phyloP scores from a whole-genome alignment of 2,888 invertebrate species.

The Esperia sulphurella region DNA sequence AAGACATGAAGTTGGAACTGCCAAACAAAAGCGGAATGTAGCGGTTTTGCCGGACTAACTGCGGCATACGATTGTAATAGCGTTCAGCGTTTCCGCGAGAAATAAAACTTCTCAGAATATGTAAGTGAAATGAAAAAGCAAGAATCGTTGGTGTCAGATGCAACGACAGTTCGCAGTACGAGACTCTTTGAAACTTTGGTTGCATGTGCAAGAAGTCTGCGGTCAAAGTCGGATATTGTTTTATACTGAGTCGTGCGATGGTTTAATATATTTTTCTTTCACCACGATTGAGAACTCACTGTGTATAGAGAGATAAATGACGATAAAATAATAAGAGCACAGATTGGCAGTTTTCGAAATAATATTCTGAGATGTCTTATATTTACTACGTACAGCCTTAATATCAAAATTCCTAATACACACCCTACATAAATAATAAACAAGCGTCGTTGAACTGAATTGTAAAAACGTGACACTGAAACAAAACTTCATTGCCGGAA shows the following conservation, averaged over 20 bases:
- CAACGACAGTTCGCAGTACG: conserved; percentile 59
- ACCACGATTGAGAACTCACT: not conserved
- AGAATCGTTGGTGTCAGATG: conserved; percentile 69
- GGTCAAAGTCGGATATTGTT: conserved; percentile 4
- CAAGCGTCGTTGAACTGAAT: conserved; percentile 40
- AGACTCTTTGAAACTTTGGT: conserved; percentile 56
- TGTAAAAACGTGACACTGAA: conserved; percentile 57
- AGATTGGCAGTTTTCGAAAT: too few species aligned
- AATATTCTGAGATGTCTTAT: not conserved
- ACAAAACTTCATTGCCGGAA: conserved; percentile 34
- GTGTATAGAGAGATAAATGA: too few species aligned
- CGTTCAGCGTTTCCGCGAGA: conserved; percentile 28
- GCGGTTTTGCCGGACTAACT: conserved; percentile 46
- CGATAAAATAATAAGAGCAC: too few species aligned
- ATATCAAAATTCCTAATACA: conserved; percentile 43
- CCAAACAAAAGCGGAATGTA: conserved; percentile 46
- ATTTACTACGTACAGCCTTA: conserved; percentile 13
- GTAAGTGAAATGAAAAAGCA: conserved; percentile 55
- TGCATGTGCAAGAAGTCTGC: conserved; percentile 19
- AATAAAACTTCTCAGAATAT: conserved; percentile 63
- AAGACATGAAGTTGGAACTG: conserved; percentile 35
- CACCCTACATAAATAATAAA: conserved; percentile 50
- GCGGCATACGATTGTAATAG: conserved; percentile 34
- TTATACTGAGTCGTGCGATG: not conserved
- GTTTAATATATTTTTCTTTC: conserved; percentile 1